Percentiles rank a stretch among this genome's conserved stretches.
Evolutionary conservation across 2,113 vertebrate species (phyloP).

Genomic region (Bubo scandiacus): DNA sequence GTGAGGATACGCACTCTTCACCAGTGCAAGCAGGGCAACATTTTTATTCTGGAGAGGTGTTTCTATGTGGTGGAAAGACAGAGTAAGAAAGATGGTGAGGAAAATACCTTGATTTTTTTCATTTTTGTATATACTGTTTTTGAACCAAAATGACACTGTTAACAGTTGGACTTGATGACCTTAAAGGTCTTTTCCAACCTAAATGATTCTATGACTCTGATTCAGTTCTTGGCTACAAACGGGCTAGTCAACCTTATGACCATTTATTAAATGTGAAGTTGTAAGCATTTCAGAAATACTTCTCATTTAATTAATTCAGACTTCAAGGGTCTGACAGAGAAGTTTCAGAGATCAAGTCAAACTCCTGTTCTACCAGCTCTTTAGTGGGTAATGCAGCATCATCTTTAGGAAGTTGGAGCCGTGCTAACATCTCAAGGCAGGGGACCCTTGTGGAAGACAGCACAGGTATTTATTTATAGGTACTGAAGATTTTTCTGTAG

Average conservation of each 20-base stretch:
- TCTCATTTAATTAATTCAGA: not conserved
- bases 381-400: not conserved
- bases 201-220: too few species aligned
- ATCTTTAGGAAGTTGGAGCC: not conserved
- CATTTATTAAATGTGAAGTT: rapidly evolving
- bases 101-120: not conserved
- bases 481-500: not conserved
- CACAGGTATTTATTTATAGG: not conserved
- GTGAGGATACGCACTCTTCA: rapidly evolving
- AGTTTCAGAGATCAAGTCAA: not conserved
- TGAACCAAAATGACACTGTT: not conserved
- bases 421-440: not conserved
- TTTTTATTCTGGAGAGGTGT: not conserved
- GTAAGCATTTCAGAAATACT: not conserved
- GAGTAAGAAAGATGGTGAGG: not conserved
- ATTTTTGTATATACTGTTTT: rapidly evolving
- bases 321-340: not conserved
- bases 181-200: too few species aligned
- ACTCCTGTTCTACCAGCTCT: not conserved
- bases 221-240: not conserved
- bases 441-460: not conserved
- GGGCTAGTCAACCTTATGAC: not conserved
- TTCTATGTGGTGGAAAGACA: not conserved
- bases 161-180: too few species aligned
- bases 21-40: rapidly evolving